phyloP scores from a whole-genome alignment of 2,888 invertebrate species.

The Dynastes tityus region DNA sequence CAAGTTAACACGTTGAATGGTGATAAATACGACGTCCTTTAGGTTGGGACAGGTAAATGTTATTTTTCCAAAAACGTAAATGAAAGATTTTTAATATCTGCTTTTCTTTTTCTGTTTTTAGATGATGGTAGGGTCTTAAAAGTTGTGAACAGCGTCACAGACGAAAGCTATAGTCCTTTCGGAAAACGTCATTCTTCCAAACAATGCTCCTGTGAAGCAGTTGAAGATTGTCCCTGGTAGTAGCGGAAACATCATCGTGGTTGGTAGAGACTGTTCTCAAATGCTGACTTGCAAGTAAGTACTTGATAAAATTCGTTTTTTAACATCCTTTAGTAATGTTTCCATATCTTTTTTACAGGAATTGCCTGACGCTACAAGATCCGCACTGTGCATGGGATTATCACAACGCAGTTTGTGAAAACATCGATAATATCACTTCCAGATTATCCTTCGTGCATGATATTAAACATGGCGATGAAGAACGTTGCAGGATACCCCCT shows the following conservation, averaged over 20 bases:
- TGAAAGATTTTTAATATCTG: neutral
- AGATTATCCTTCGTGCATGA: constrained; percentile 77
- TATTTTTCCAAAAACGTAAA: constrained; percentile 1
- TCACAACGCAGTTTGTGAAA: constrained; percentile 73
- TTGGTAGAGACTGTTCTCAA: constrained; percentile 88
- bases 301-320: constrained; percentile 40
- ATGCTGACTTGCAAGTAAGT: constrained; percentile 78
- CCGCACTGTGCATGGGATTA: constrained; percentile 98
- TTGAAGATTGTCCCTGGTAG: constrained; percentile 83
- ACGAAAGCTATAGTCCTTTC: constrained; percentile 85
- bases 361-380: constrained; percentile 94
- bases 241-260: constrained; percentile 88
- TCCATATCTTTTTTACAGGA: constrained; percentile 69
- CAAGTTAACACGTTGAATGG: constrained; percentile 91
- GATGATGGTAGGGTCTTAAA: constrained; percentile 95
- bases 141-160: constrained; percentile 83
- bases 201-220: constrained; percentile 82
- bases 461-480: constrained; percentile 79
- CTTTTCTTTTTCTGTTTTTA: constrained; percentile 59
- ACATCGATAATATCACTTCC: constrained; percentile 70
- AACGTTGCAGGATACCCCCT: constrained; percentile 71
- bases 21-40: constrained; percentile 91
- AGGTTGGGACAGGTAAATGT: constrained; percentile 87
- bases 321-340: neutral
- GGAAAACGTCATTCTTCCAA: constrained; percentile 85